phyloP scores from a whole-genome alignment of 2,113 vertebrate genomes.

The Dolichallabes microphthalmus region DNA sequence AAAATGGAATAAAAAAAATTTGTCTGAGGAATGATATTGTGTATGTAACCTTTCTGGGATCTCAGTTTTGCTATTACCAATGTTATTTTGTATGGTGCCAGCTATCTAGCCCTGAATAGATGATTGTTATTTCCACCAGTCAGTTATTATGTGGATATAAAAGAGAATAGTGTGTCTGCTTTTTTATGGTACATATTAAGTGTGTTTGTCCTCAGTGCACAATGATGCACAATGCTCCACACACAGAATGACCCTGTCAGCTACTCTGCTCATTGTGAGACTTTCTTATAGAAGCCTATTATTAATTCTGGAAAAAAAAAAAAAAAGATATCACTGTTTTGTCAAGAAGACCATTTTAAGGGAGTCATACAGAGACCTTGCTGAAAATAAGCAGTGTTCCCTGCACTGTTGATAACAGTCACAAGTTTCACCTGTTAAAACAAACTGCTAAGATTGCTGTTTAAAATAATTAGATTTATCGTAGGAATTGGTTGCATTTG shows the following conservation, averaged over 20 bases:
- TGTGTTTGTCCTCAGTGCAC: neutral
- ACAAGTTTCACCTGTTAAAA: conserved; percentile 34
- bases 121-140: neutral
- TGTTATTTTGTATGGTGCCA: neutral
- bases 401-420: conserved; percentile 32
- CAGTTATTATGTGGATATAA: neutral
- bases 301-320: too few species aligned
- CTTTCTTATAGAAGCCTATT: neutral
- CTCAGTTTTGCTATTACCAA: neutral
- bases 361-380: neutral
- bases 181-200: neutral
- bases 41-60: neutral
- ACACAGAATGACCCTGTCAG: conserved; percentile 2
- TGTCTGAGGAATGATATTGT: neutral
- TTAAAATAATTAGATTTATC: neutral
- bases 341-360: neutral
- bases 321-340: conserved; percentile 12
- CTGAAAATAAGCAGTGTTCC: neutral
- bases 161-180: neutral
- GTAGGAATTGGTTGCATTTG: conserved; percentile 32
- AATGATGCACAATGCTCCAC: conserved; percentile 4
- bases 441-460: conserved; percentile 4
- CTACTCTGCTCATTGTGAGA: neutral
- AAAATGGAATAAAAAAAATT: neutral
- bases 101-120: neutral